Conservation (phyloP, 2,888 invertebrate genomes). For the Lasioglossum oenotherae region DNA sequence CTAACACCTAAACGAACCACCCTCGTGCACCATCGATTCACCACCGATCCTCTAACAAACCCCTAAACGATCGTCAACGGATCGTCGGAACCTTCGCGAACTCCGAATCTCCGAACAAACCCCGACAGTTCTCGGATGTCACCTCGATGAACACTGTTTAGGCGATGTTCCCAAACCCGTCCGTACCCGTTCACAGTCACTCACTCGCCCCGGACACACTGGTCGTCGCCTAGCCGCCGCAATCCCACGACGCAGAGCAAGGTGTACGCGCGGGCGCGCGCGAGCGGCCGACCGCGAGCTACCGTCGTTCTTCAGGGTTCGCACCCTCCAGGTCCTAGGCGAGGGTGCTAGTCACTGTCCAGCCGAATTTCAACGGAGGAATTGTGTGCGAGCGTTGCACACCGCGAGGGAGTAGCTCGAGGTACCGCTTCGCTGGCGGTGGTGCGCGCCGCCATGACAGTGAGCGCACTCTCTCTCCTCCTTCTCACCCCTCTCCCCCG, state of each 20-base stretch:
- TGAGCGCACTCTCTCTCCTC: neutral
- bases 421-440: constrained; percentile 78
- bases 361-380: constrained; percentile 70
- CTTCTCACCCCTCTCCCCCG: constrained; percentile 43
- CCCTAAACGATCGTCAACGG: neutral
- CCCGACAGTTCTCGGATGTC: neutral
- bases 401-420: constrained; percentile 66
- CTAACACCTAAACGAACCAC: constrained; percentile 59
- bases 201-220: neutral
- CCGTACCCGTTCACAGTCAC: constrained; percentile 8
- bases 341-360: neutral
- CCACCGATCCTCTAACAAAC: neutral
- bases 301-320: neutral
- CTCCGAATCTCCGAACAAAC: neutral
- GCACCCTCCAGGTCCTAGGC: neutral
- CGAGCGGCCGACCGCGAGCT: neutral
- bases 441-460: constrained; percentile 84
- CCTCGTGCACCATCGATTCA: constrained; percentile 68
- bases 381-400: constrained; percentile 71
- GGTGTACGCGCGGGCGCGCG: constrained; percentile 27
- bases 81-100: neutral
- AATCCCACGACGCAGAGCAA: constrained; percentile 32
- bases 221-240: constrained; percentile 20
- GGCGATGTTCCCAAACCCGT: neutral
- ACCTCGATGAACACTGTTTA: neutral